Conservation (phyloP, 2,797 vertebrate species). For the Heliangelus exortis region DNA sequence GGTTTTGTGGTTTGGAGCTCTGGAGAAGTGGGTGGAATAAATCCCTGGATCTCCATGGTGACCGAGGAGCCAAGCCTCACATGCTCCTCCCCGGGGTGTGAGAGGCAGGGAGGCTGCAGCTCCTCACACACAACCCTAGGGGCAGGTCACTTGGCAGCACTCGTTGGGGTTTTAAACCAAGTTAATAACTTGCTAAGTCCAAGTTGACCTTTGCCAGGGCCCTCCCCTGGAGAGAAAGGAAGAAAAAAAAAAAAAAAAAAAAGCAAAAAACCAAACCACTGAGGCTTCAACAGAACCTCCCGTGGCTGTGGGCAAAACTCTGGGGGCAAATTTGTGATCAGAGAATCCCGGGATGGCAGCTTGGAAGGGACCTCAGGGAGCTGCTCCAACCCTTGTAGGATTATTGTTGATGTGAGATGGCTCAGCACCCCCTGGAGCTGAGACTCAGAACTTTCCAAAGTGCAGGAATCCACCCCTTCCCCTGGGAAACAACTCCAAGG, state of each 20-base stretch:
- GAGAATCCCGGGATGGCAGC: no score
- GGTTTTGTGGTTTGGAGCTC: background rate
- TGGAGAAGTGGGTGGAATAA: slow-evolving; percentile 50
- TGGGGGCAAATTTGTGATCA: no score
- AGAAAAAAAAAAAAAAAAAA: no score
- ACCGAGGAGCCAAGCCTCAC: background rate
- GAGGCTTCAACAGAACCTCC: background rate
- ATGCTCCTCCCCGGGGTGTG: background rate
- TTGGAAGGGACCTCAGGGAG: no score
- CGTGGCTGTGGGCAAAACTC: no score
- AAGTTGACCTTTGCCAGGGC: background rate
- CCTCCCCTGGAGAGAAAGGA: rapidly evolving
- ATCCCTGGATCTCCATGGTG: slow-evolving; percentile 46
- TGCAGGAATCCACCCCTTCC: no score
- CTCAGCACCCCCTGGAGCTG: no score
- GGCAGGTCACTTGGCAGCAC: background rate
- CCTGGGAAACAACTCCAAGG: no score
- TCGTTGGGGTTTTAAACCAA: background rate
- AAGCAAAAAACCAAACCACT: no score
- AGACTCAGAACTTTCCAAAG: no score
- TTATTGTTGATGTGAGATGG: no score
- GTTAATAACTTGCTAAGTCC: background rate
- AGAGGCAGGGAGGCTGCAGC: background rate
- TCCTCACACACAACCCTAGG: background rate
- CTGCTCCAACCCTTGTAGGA: no score